Base-by-base conservation (phyloP, 2,797 vertebrate species). In the Nyctalus aviator region DNA sequence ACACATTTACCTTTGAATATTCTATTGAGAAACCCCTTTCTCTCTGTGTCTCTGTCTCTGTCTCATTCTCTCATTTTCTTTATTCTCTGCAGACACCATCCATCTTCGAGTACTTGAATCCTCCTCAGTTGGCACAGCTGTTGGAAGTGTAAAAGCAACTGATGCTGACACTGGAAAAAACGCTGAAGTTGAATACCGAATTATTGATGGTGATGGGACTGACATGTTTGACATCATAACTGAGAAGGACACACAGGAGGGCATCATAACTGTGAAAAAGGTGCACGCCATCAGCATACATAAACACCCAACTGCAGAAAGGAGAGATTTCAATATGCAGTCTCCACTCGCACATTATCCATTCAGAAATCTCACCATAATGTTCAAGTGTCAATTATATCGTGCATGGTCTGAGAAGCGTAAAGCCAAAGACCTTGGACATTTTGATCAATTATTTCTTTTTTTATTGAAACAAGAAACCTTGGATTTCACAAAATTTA, bases 121-220 rank as follows among this genome's bases (percentile, higher is more conserved):
- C 3, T 98, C 98, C 46, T 96, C 98, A 5, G 96, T 98, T 75
- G 98, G 98, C 53, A 98, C 98, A 68, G 96, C 98, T 64, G 97
- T 99, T 93, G 98, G 98, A 90, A 98, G 97, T 2, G 96, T 99
- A 71, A 98, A 98, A 97, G 98, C 98, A 79, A 98, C 98, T 2
- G 98, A 99, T 93, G 98, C 98, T 0, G 98, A 99, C 94, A 98
- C 95, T 69, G 98, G 98, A 20, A 98, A 98, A 97, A 99, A 99
- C 64, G 98, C 98, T 59, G 98, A 98, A 98, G 97, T 99, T 25
- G 98, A 98, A 85, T 99, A 99, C 90, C 98, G 98, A 94, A 98
- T 99, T 92, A 96, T 98, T 71, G 98, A 99, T 88, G 98, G 98
- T 0, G 98, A 99, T 35, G 98, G 98, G 78, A 98, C 97, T 3